A percentile compares a stretch with the other conserved stretches of the same genome.
phyloP scores from a whole-genome alignment of 2,888 invertebrate species.

The Metellina segmentata region DNA sequence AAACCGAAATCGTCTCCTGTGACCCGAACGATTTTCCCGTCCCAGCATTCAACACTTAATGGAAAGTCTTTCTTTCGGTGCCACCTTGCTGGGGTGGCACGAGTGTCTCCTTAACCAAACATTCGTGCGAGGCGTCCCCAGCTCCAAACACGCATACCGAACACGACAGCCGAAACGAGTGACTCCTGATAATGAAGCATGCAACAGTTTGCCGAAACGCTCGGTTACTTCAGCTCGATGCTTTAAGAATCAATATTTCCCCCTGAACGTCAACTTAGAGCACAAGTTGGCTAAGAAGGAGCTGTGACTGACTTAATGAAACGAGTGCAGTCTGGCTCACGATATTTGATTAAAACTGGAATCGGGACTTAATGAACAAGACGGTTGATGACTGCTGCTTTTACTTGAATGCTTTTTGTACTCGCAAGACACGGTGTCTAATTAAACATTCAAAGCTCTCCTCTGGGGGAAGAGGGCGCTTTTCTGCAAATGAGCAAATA shows the following conservation, averaged over 20 bases:
- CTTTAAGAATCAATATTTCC: slow-evolving; percentile 55
- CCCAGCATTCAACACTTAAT: slow-evolving; percentile 8
- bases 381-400: slow-evolving; percentile 40
- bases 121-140: slow-evolving; percentile 10
- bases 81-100: neutral
- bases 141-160: slow-evolving; percentile 20
- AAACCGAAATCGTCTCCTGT: neutral
- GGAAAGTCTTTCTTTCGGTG: slow-evolving; percentile 13
- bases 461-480: slow-evolving; percentile 27
- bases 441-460: slow-evolving; percentile 68
- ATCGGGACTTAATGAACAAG: slow-evolving; percentile 62
- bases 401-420: slow-evolving; percentile 52
- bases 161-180: slow-evolving; percentile 35
- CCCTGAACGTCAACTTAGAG: slow-evolving; percentile 46
- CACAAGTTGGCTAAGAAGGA: slow-evolving; percentile 49
- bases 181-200: slow-evolving; percentile 42
- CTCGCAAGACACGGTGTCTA: slow-evolving; percentile 47
- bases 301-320: slow-evolving; percentile 59
- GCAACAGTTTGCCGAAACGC: slow-evolving; percentile 56
- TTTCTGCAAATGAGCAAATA: slow-evolving; percentile 59
- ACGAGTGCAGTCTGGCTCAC: slow-evolving; percentile 28
- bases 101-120: slow-evolving; percentile 38
- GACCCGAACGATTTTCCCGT: slow-evolving; percentile 21
- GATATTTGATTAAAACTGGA: slow-evolving; percentile 69
- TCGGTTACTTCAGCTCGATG: slow-evolving; percentile 32